phyloP scores from a whole-genome alignment of 2,797 vertebrate genomes.

The Prunella strophiata region DNA sequence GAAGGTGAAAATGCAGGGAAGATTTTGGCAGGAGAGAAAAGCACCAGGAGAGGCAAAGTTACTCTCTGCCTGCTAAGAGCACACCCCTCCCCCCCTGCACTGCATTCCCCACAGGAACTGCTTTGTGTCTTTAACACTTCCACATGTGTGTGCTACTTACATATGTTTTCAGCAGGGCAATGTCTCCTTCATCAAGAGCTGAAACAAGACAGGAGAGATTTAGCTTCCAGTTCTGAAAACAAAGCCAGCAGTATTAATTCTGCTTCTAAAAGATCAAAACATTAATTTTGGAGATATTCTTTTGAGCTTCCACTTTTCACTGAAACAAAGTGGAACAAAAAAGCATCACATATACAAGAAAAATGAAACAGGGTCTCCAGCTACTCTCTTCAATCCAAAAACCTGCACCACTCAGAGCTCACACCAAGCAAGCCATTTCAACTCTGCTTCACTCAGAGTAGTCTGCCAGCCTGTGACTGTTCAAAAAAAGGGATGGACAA shows the following conservation, averaged over 20 bases:
- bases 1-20: not conserved
- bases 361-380: not conserved
- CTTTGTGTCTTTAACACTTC: not conserved
- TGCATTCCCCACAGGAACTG: not conserved
- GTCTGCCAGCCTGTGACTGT: not conserved
- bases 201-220: slow-evolving; percentile 63
- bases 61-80: not conserved
- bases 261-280: not conserved
- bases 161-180: slow-evolving; percentile 96
- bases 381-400: not conserved
- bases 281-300: not conserved
- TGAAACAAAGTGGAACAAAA: not conserved
- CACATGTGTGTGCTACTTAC: slow-evolving; percentile 79
- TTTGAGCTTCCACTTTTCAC: not conserved
- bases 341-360: not conserved
- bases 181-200: slow-evolving; percentile 98
- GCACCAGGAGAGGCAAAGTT: not conserved
- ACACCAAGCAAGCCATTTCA: not conserved
- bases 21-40: not conserved
- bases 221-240: slow-evolving; percentile 26
- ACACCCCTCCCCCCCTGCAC: not conserved
- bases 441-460: not conserved
- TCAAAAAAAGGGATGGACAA: not conserved
- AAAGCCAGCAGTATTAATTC: not conserved
- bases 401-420: not conserved